Percentiles rank a stretch among this genome's conserved stretches.
Evolutionary conservation across 2,888 invertebrate genomes (phyloP).

Genomic region (Pherbina coryleti): DNA sequence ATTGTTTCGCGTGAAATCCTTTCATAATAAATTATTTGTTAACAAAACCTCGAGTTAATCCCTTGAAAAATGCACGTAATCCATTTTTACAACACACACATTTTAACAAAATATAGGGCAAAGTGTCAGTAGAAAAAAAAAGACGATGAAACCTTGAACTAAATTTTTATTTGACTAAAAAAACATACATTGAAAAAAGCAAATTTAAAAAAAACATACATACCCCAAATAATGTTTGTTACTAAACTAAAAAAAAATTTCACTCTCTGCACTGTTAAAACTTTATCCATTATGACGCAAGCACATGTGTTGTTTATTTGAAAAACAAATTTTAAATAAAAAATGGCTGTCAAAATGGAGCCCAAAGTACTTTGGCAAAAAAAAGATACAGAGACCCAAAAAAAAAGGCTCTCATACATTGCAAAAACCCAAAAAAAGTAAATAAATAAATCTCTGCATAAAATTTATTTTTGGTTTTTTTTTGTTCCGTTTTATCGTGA

Average conservation of each 20-base stretch:
- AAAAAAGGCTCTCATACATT: background rate
- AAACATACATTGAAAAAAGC: too few relatives aligned
- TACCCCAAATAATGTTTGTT: background rate
- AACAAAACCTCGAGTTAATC: background rate
- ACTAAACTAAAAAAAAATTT: background rate
- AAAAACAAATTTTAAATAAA: background rate
- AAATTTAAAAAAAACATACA: too few relatives aligned
- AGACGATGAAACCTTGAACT: background rate
- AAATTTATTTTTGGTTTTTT: background rate
- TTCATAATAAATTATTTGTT: background rate
- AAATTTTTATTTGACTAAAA: background rate
- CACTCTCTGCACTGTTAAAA: background rate
- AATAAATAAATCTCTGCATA: background rate
- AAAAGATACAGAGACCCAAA: background rate
- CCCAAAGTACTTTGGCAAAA: background rate
- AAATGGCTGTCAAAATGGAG: background rate
- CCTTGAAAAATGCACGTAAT: constrained; percentile 2
- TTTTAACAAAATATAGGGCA: background rate
- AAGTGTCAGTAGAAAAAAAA: background rate
- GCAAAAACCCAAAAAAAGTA: background rate
- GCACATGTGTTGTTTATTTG: constrained; percentile 1
- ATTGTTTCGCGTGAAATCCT: background rate
- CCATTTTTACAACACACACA: background rate
- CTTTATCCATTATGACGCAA: constrained; percentile 5
- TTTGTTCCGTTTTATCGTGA: background rate